phyloP scores from a whole-genome alignment of 2,113 vertebrate genomes.

The Poecile atricapillus region DNA sequence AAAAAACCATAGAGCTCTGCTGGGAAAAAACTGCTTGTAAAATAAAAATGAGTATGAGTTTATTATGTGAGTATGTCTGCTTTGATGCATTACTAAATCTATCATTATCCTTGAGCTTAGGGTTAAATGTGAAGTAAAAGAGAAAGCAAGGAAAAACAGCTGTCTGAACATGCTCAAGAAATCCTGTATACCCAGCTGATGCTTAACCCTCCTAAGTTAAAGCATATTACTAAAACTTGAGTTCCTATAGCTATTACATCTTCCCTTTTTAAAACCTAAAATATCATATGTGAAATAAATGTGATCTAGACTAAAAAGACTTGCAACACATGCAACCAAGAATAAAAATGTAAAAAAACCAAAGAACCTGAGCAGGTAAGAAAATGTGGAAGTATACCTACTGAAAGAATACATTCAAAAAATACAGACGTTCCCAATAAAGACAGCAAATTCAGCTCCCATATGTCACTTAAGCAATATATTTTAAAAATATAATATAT shows the following conservation, averaged over 20 bases:
- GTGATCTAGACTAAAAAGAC: background rate
- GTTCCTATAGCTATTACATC: background rate
- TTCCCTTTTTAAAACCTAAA: background rate
- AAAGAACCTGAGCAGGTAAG: background rate
- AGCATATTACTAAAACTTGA: background rate
- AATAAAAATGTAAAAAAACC: background rate
- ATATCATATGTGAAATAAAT: background rate
- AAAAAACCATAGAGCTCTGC: background rate
- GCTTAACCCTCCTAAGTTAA: background rate
- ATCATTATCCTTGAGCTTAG: background rate
- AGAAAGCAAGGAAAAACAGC: background rate
- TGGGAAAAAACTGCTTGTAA: background rate
- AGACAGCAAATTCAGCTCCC: background rate
- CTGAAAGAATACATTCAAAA: background rate
- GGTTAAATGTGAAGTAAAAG: background rate
- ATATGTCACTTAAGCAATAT: background rate
- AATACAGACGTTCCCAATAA: background rate
- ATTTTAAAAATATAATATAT: no score
- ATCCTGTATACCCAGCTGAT: background rate
- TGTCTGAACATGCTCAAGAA: background rate
- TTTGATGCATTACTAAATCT: background rate
- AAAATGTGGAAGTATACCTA: background rate
- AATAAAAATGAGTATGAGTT: background rate
- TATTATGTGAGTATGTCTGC: background rate
- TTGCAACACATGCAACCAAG: background rate